Base-by-base conservation (phyloP, 1,140 invertebrate genomes). In the Hestina assimilis region DNA sequence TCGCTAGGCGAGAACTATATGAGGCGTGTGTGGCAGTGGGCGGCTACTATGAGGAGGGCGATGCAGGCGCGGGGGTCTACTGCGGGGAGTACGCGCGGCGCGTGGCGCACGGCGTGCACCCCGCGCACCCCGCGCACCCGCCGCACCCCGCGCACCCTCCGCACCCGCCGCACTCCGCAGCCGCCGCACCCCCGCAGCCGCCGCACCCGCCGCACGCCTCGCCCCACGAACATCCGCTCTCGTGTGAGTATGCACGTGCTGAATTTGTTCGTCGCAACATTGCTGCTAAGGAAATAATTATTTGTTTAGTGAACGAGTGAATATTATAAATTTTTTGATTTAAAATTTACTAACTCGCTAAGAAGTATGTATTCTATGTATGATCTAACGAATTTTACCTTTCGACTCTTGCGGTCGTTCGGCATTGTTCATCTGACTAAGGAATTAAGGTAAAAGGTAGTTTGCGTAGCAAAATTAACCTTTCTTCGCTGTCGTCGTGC, bases 21-120 rank as follows among this genome's bases (percentile, higher is more conserved):
- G 70, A 68, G 75, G 75, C 75, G 74, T 83, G 79, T 84, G 79
- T 85, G 82, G 82, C 84, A 89, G 85, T 89, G 84, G 87, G 79
- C 78, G 84, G 82, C 75, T 89, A 87, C 85, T 89, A 87, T 80
- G 87, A 84, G 73, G 86, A 83, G 52, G 69, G 79, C 59, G 75
- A 71, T 48, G 67, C 66, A 52, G 59, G 67, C 60, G 76, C 61
- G 56, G 72, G 69, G 64, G 69, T 73, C 56, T 83, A 84, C 75
- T 79, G 76, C 74, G 77, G 72, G 58, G 85, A 87, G 66, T 92
- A 90, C 88, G 89, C 31, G 54, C 63, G 70, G 31, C 90, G 88
- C 89, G 87, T 38, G 35, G 72, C 90, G 89, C 79, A 78, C 83
- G 69, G 78, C 83, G 86, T 69, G 59, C 76, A 77, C 58, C 50